phyloP scores from a whole-genome alignment of 2,113 vertebrate genomes.

The Genyomyrus donnyi region DNA sequence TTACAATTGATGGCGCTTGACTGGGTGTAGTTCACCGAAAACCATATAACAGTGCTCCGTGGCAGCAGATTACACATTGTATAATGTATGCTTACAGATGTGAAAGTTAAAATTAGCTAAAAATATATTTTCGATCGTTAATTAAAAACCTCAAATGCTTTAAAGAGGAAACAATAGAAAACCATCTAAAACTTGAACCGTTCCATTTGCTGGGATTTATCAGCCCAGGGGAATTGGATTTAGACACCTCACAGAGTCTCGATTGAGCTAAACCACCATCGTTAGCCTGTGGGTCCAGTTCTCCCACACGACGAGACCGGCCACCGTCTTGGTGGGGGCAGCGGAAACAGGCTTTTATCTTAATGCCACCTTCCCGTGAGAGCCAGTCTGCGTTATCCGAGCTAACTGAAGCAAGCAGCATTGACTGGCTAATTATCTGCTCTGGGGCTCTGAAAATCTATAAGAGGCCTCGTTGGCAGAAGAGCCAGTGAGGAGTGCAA shows the following conservation, averaged over 20 bases:
- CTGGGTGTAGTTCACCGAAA: not conserved
- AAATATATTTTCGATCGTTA: not conserved
- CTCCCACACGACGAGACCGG: not conserved
- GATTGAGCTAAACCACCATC: not conserved
- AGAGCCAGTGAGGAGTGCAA: not conserved
- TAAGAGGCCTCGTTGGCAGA: not conserved
- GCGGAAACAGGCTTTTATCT: not conserved
- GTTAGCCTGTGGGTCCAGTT: not conserved
- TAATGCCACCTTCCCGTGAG: conserved; percentile 15
- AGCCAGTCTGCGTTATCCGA: conserved; percentile 14
- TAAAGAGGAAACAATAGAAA: not conserved
- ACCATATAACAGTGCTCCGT: not conserved
- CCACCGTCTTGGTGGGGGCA: not conserved
- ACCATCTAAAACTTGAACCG: not conserved
- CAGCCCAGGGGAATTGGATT: not conserved
- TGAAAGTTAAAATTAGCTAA: not conserved
- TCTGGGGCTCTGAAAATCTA: conserved; percentile 17
- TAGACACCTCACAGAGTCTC: not conserved
- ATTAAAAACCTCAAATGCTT: not conserved
- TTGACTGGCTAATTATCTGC: conserved; percentile 27
- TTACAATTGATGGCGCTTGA: not conserved
- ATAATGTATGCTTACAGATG: not conserved
- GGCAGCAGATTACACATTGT: not conserved
- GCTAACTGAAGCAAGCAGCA: conserved; percentile 30
- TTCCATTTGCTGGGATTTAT: not conserved